A percentile compares a stretch with the other conserved stretches of the same genome.
Evolutionary conservation across 2,888 invertebrate species (phyloP).

Genomic region (Epirrita christyi): DNA sequence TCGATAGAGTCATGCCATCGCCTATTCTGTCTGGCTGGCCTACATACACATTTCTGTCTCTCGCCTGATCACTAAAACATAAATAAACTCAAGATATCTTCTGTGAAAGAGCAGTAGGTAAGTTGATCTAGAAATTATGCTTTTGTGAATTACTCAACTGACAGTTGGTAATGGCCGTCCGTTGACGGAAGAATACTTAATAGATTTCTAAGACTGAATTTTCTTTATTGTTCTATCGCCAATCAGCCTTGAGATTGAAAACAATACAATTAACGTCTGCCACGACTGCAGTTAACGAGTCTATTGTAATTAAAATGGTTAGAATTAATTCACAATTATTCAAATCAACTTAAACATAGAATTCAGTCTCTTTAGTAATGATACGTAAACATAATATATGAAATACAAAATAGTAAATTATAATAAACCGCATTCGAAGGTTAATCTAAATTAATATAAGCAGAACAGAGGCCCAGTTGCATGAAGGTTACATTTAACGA

Average conservation of each 20-base stretch:
- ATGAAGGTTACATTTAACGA: conserved; percentile 44
- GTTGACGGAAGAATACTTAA: conserved; percentile 9
- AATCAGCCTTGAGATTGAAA: conserved; percentile 42
- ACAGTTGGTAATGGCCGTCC: conserved; percentile 3
- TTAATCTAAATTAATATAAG: conserved; percentile 48
- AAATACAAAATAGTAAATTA: conserved; percentile 42
- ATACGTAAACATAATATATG: conserved; percentile 38
- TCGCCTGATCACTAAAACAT: conserved; percentile 37
- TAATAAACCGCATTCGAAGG: conserved; percentile 51
- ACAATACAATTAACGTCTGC: conserved; percentile 36
- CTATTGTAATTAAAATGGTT: conserved; percentile 45
- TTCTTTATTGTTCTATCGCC: conserved; percentile 26
- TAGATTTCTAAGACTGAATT: conserved; percentile 24
- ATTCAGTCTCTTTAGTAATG: conserved; percentile 25
- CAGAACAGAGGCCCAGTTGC: conserved; percentile 41
- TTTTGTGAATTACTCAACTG: conserved; percentile 7
- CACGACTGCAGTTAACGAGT: conserved; percentile 38
- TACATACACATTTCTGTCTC: conserved; percentile 58
- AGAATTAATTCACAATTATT: conserved; percentile 45
- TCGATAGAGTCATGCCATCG: conserved; percentile 63
- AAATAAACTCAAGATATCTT: conserved; percentile 18
- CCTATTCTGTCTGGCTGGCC: conserved; percentile 72
- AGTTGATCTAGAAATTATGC: conserved; percentile 6
- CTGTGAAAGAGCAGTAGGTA: conserved; percentile 12
- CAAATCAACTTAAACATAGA: conserved; percentile 42